Base-by-base conservation (phyloP, 2,888 invertebrate species). In the Blomia tropicalis region DNA sequence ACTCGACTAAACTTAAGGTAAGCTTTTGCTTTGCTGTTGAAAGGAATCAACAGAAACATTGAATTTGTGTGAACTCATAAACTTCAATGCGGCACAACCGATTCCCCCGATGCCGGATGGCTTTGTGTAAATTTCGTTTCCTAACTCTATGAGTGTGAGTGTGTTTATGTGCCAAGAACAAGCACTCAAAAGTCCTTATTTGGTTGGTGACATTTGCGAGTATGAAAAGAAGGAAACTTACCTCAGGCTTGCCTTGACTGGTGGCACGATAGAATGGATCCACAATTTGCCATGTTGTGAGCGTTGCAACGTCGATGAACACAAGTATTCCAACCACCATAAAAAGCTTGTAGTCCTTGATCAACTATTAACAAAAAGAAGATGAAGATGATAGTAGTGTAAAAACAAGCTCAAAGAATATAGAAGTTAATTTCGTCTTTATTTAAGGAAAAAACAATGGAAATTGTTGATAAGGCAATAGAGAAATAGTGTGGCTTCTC, bases 301-400 rank as follows among this genome's bases (percentile, higher is more conserved):
- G 88, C 66, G 96, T 91, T 30, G 86, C 87, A 66, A 93, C 79
- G 75, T 98, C 98, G 47, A 95, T 82, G 64, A 82, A 80, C 66
- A 96, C 77, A 56, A 98, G 77, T 1, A 93, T 84, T 0, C 90
- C 91, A 4, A 98, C 93, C 47, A 98, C 90, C 83, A 96, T 85
- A 75, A 96, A 92, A 61, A 98, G 78, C 75, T 96, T 92, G 76
- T 92, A 95, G 74, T 98, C 98, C 76, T 92, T 93, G 71, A 95
- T 95, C 14, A 92, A 91, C 86, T 87, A 59, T 23, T 5, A 44
- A 44, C 44, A 54, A 41, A 31, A 56, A 1, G 4, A 22, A n/a
- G 32, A 62, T 4, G 1, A 60, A 60, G 54, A 58, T 17, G 59
- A 36, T 19, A 59, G 51, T 44, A 43, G 43, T 4, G 29, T 43